Evolutionary conservation across 1,140 invertebrate species (phyloP).

Genomic region (Apis florea): DNA sequence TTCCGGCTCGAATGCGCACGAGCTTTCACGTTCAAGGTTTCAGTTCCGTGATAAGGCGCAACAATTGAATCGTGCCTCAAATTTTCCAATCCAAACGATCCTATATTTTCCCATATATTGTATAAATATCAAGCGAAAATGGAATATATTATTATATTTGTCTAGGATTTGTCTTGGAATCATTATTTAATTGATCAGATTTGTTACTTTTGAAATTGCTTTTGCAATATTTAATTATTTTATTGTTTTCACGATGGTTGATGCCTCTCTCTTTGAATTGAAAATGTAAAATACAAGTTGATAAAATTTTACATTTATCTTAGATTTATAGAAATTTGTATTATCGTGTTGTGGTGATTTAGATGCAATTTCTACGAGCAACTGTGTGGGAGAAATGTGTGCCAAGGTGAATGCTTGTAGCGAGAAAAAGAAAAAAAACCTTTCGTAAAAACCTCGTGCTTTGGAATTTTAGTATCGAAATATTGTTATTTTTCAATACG

Average conservation of each 20-base stretch:
- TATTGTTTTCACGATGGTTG: too few relatives aligned
- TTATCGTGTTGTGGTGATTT: neutral
- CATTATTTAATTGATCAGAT: too few relatives aligned
- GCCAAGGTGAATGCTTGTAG: neutral
- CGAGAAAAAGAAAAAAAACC: neutral
- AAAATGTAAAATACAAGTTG: neutral
- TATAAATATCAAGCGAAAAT: too few relatives aligned
- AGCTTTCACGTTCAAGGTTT: slow-evolving; percentile 57
- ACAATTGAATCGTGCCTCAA: slow-evolving; percentile 1
- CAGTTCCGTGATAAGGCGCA: slow-evolving; percentile 43
- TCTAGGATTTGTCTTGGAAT: too few relatives aligned
- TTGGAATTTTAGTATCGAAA: neutral
- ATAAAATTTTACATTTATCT: neutral
- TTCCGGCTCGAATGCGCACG: slow-evolving; percentile 12
- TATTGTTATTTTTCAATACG: too few relatives aligned
- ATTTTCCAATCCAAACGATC: neutral
- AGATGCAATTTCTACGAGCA: neutral
- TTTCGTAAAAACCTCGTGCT: neutral
- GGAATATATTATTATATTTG: too few relatives aligned
- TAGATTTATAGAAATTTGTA: neutral
- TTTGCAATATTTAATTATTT: too few relatives aligned
- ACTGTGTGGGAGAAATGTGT: neutral
- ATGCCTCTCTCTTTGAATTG: too few relatives aligned
- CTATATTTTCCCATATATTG: too few relatives aligned
- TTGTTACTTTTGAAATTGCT: too few relatives aligned